Base-by-base conservation (phyloP, 2,113 vertebrate species). In the Lepus europaeus region DNA sequence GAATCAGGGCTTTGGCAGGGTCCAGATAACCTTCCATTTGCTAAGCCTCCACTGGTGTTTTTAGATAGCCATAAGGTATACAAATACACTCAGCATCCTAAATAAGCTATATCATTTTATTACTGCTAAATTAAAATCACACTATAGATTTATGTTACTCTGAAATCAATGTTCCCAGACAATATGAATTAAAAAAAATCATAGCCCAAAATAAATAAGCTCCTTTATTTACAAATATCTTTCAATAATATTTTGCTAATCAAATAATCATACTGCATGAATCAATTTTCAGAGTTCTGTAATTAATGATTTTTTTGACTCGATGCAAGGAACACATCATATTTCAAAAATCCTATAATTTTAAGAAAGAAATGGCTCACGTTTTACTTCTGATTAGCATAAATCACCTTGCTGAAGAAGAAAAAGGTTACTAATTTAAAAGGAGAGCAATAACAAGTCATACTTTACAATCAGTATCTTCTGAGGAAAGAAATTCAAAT, bases 181-280 rank as follows among this genome's bases (percentile, higher is more conserved):
- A 86, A 87, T 17, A 92, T 16, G 68, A 91, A 93, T 89, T 72
- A 23, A 73, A 11, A 73, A 81, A 86, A 84, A 88, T 23, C 49
- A 31, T 31, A 69, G 53, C 45, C 49, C 36, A 84, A 82, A 94
- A 89, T 87, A 96, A 89, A 14, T 39, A 22, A 79, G 33, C 45
- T 92, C 10, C 7, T 90, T 76, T 84, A 86, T 74, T 92, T 90
- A 79, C 87, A 73, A 19, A 86, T 74, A 17, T 69, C 56, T 72
- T 87, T 85, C 92, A 90, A 85, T 27, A 56, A 49, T 85, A 88
- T 80, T 73, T 95, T 89, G 90, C 23, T 89, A 82, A 93, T 19
- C 2, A 95, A 90, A 92, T 79, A 95, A 89, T 33, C 76, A 86
- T 77, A 33, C 12, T 31, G 79, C 49, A 73, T 87, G 7, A 94